phyloP scores from a whole-genome alignment of 2,113 vertebrate genomes.

The Ciconia maguari region DNA sequence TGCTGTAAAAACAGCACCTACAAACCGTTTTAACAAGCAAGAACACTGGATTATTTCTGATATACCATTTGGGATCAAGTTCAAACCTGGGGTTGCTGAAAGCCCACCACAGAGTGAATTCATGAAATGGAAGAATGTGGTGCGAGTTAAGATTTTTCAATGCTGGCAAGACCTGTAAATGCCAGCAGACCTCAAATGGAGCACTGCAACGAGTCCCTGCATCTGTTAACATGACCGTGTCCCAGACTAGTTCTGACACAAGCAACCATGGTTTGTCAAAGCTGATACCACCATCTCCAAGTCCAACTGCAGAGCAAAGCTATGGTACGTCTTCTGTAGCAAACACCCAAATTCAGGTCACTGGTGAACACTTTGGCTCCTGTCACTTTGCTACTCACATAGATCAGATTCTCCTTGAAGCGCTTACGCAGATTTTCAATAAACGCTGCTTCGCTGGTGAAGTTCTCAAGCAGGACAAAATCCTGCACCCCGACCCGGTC shows the following conservation, averaged over 20 bases:
- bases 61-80: not conserved
- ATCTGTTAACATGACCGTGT: fast-evolving
- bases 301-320: not conserved
- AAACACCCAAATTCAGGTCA: not conserved
- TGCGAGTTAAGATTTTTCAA: not conserved
- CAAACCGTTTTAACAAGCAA: not conserved
- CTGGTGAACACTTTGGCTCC: fast-evolving
- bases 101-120: not conserved
- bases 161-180: not conserved
- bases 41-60: not conserved
- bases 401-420: constrained; percentile 97
- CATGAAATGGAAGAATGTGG: fast-evolving
- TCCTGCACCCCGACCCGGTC: constrained; percentile 98
- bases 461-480: constrained; percentile 96
- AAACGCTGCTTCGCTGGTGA: constrained; percentile 94
- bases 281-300: not conserved
- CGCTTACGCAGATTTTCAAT: constrained; percentile 95
- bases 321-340: fast-evolving
- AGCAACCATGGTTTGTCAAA: not conserved
- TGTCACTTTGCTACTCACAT: constrained; percentile 77
- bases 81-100: not conserved
- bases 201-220: not conserved
- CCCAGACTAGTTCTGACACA: not conserved
- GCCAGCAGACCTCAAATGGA: not conserved
- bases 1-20: not conserved